Base-by-base conservation (phyloP, 2,113 vertebrate genomes). In the Protobothrops mucrosquamatus region DNA sequence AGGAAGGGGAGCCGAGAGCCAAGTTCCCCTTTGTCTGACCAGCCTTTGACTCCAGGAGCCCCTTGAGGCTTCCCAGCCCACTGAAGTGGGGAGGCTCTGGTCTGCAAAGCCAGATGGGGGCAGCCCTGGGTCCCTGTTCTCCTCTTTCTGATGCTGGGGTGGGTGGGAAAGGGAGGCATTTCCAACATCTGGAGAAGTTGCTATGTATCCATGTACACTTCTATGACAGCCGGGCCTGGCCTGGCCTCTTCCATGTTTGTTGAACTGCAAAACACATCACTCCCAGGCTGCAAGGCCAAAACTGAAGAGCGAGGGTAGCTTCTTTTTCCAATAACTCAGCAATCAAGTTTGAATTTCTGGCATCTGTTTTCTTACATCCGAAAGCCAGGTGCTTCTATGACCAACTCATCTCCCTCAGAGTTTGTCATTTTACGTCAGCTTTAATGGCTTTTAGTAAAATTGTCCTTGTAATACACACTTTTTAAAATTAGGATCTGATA, bases 61-160 rank as follows among this genome's bases (percentile, higher is more conserved):
- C 26, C 5, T 64, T 51, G 48, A 51, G 8, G 8, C 48, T 51
- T 51, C 48, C 10, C 48, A 51, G 48, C 48, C 48, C 48, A 51
- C 8, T 0, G 10, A 26, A 2, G 23, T n/a, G n/a, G 34, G 46
- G 14, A 29, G n/a, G 43, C 11, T 3, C 34, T 22, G 14, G 2
- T 61, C 87, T 74, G 57, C 48, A 14, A 22, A 6, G 10, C 85
- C 85, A 3, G 39, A 85, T 10, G 90, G 3, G 46, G 85, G 10
- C 0, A 18, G 11, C 24, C 43, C 29, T 6, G 69, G 52, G 9
- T 0, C 20, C 22, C 29, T 11, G 20, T 34, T 23, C 20, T 51
- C 48, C 48, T 51, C 8, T 20, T 46, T 34, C 88, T 11, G 46
- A 15, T 51, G 1, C 29, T 9, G 39, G 15, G 74, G 14, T 9